phyloP scores from a whole-genome alignment of 2,888 invertebrate genomes.

The Stramonita haemastoma region DNA sequence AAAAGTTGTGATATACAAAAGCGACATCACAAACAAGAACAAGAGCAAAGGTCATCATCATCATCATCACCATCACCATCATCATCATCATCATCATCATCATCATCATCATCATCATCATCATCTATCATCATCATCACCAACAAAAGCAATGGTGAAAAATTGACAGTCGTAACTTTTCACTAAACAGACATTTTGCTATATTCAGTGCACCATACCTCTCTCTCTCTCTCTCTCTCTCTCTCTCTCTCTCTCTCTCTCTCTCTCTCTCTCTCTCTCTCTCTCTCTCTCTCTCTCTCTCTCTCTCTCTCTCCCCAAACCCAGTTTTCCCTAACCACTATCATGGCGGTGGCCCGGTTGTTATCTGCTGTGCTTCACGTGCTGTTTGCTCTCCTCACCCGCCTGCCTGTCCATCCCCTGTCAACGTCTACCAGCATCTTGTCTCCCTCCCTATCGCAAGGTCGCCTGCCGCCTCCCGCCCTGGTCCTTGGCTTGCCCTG shows the following conservation, averaged over 20 bases:
- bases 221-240: no score
- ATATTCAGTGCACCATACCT: no score
- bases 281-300: no score
- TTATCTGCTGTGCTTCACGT: slow-evolving; percentile 21
- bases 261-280: not conserved
- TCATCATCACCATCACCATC: not conserved
- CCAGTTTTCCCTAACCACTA: not conserved
- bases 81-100: not conserved
- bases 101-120: no score
- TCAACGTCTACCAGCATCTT: slow-evolving; percentile 26
- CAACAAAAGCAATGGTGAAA: no score
- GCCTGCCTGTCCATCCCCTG: not conserved
- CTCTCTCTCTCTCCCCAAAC: not conserved
- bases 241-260: no score
- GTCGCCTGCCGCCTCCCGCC: not conserved
- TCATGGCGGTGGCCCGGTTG: slow-evolving; percentile 3
- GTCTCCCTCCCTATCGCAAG: not conserved
- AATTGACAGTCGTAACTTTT: no score
- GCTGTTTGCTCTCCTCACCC: not conserved
- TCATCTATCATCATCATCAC: no score
- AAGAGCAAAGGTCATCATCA: not conserved
- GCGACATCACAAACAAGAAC: not conserved
- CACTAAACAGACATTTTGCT: no score
- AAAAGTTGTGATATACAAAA: not conserved
- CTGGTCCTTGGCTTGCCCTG: not conserved